phyloP scores from a whole-genome alignment of 2,113 vertebrate genomes.

The Tichodroma muraria region DNA sequence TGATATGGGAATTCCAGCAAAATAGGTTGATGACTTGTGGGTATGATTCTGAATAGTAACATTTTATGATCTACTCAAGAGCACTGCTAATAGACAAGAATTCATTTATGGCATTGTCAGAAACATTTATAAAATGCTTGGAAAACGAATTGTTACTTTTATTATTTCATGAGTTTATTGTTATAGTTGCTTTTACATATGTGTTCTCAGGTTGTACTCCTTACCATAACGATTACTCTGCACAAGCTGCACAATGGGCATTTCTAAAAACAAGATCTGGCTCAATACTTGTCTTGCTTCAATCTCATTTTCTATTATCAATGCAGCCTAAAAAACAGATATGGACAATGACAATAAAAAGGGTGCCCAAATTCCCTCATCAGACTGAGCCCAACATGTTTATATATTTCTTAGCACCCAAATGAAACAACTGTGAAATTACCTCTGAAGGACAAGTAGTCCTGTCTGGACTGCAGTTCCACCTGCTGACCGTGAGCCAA shows the following conservation, averaged over 20 bases:
- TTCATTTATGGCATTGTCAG: not conserved
- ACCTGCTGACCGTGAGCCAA: not conserved
- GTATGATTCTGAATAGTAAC: conserved; percentile 27
- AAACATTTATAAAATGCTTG: not conserved
- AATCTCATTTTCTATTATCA: not conserved
- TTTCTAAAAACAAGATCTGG: not conserved
- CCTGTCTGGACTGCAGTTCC: not conserved
- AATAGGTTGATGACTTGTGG: not conserved
- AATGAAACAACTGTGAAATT: conserved; percentile 7
- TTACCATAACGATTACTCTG: not conserved
- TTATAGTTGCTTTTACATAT: not conserved
- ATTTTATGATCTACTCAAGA: not conserved
- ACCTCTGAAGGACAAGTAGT: not conserved
- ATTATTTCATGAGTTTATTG: not conserved
- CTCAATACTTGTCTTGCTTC: not conserved
- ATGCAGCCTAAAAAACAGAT: not conserved
- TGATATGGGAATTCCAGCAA: conserved; percentile 21
- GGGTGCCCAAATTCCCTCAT: not conserved
- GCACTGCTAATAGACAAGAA: not conserved
- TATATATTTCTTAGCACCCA: not conserved
- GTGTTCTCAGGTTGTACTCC: not conserved
- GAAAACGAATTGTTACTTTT: not conserved
- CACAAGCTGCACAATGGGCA: not conserved
- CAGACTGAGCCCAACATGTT: not conserved
- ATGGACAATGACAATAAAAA: not conserved